Evolutionary conservation across 2,113 vertebrate genomes (phyloP).

Genomic region (Labrus mixtus): DNA sequence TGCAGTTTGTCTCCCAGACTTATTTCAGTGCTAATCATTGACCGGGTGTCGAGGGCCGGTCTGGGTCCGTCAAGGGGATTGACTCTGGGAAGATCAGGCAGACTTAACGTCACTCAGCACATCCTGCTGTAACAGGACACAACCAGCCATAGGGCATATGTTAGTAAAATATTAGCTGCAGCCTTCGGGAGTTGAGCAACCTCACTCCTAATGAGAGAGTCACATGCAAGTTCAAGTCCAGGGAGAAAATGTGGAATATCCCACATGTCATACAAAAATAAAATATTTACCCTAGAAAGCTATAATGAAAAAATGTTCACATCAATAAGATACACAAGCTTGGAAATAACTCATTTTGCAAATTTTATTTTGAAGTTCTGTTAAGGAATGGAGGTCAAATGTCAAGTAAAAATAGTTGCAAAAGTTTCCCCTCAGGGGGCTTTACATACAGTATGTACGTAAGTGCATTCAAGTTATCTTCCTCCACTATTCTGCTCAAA

Average conservation of each 20-base stretch:
- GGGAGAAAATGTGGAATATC: neutral
- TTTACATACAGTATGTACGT: slow-evolving; percentile 21
- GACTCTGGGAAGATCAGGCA: slow-evolving; percentile 53
- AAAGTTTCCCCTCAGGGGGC: slow-evolving; percentile 1
- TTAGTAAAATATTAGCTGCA: slow-evolving; percentile 61
- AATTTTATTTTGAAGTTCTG: neutral
- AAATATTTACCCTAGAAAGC: neutral
- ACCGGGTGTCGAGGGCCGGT: slow-evolving; percentile 24
- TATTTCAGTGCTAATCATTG: slow-evolving; percentile 53
- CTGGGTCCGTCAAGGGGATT: slow-evolving; percentile 29
- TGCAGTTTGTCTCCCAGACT: neutral
- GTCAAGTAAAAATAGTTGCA: slow-evolving; percentile 13
- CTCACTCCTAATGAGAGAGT: neutral
- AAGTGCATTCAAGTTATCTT: neutral
- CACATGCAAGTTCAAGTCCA: slow-evolving; percentile 11
- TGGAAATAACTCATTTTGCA: too few species aligned
- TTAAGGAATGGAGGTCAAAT: neutral
- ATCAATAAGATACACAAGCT: neutral
- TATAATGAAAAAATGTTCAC: neutral
- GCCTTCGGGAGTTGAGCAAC: slow-evolving; percentile 1
- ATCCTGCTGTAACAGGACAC: slow-evolving; percentile 53
- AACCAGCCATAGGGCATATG: neutral
- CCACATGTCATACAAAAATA: neutral
- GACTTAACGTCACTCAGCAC: slow-evolving; percentile 44
- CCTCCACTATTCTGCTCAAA: neutral